phyloP scores from a whole-genome alignment of 2,113 vertebrate species.

The Sapayoa aenigma region DNA sequence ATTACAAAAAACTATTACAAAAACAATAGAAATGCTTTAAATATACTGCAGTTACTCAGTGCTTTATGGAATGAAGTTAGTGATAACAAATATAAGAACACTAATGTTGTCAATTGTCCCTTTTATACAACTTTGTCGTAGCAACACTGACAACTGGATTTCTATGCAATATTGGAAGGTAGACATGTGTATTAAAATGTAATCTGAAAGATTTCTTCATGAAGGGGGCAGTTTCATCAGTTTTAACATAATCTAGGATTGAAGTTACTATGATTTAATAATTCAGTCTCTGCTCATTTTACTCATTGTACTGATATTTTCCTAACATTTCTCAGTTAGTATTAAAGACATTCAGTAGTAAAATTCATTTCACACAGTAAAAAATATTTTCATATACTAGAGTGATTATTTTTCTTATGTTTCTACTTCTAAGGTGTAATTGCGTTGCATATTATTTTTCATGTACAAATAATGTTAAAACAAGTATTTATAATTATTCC shows the following conservation, averaged over 20 bases:
- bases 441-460: not conserved
- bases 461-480: not conserved
- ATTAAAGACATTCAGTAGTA: not conserved
- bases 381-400: not conserved
- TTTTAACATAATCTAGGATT: not conserved
- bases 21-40: not conserved
- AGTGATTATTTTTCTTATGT: not conserved
- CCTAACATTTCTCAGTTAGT: not conserved
- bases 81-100: not conserved
- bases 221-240: not conserved
- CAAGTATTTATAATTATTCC: not conserved
- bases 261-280: not conserved
- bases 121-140: not conserved
- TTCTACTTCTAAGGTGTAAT: not conserved
- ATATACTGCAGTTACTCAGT: not conserved
- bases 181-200: not conserved
- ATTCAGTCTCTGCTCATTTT: conserved; percentile 3
- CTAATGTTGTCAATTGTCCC: not conserved
- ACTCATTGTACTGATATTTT: not conserved
- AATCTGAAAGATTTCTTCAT: not conserved
- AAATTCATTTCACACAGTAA: not conserved
- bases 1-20: not conserved
- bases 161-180: not conserved
- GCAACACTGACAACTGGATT: not conserved
- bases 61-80: not conserved